Conservation (phyloP, 2,888 invertebrate species). For the Melinopterus prodromus region DNA sequence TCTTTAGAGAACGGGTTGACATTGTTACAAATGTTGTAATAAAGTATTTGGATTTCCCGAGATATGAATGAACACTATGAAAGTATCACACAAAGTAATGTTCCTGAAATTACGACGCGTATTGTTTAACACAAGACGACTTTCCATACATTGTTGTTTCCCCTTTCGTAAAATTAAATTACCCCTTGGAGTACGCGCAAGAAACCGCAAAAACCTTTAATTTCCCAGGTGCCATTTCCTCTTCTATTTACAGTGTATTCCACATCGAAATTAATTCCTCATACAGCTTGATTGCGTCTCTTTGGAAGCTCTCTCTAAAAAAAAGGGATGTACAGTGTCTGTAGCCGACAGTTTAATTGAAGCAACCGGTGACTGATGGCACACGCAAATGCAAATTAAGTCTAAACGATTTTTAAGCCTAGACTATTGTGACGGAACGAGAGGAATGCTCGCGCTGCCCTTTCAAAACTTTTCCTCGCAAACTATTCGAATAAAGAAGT, state of each 20-base stretch:
- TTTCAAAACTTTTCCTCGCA: background rate
- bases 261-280: background rate
- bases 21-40: no score
- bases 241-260: background rate
- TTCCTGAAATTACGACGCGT: background rate
- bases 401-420: background rate
- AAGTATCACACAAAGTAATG: no score
- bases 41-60: no score
- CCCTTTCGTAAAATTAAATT: background rate
- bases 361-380: background rate
- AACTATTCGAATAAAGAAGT: background rate
- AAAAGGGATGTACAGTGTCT: background rate
- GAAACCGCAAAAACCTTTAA: background rate
- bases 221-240: background rate
- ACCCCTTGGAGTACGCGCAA: background rate
- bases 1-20: no score
- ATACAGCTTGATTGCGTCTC: background rate
- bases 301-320: background rate
- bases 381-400: background rate
- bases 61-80: no score
- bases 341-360: background rate
- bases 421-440: background rate
- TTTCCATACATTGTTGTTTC: background rate
- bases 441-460: background rate
- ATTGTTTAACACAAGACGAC: background rate